Evolutionary conservation across 2,888 invertebrate species (phyloP), one percentile per base, ranked within the genome.

Genomic region (Thymelicus sylvestris): DNA sequence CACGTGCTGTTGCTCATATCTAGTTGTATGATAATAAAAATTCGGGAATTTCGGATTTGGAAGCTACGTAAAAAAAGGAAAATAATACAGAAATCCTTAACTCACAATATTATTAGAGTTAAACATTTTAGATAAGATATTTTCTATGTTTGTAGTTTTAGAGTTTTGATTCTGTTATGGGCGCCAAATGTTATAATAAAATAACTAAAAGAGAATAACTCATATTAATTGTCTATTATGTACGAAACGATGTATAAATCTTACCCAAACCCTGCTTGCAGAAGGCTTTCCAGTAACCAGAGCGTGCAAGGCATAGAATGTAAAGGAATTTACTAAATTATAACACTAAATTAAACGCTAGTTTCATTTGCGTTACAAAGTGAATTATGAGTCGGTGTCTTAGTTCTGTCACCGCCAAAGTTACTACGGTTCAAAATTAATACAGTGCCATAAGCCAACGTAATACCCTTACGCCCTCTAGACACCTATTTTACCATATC

Each of bases 341-440:
- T 92, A 90, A 90, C 92, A 91, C 88, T 93, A 93, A 93, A 93
- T 93, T 93, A 91, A 92, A 84, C 92, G 88, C 83, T 89, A 92
- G 90, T 91, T 92, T 93, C 92, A 93, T 93, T 93, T 93, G 92
- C 87, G 90, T 91, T 89, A 91, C 91, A 86, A 87, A 88, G 92
- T 93, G 92, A 93, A 88, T 93, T 93, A 93, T 93, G 93, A 87
- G 88, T 88, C 86, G 90, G 91, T 93, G 92, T 93, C 93, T 93
- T 92, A 92, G 92, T 91, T 92, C 93, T 93, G 93, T 93, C 93
- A 92, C 92, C 92, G 85, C 89, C 87, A 89, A 93, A 93, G 89
- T 93, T 92, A 93, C 93, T 90, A 92, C 91, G 93, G 93, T 93
- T 92, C 92, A 93, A 92, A 93, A 93, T 93, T 93, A 93, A 93